Conservation (phyloP, 2,888 invertebrate species). For the Petrophora chlorosata region DNA sequence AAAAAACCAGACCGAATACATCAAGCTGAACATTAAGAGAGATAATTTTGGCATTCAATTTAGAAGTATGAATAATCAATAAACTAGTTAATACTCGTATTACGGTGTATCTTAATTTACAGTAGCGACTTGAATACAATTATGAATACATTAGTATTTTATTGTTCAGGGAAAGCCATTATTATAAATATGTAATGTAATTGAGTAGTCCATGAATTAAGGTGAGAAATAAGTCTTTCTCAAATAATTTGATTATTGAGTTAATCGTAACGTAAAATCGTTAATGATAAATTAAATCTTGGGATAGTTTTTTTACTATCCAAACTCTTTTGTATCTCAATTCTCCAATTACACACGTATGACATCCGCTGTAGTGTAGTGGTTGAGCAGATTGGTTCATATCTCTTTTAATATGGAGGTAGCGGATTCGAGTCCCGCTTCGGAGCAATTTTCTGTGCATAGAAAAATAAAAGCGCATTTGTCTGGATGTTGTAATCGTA, state of each 20-base stretch:
- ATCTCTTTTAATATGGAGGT: too few relatives aligned
- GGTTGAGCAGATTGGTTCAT: too few relatives aligned
- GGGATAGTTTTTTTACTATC: too few relatives aligned
- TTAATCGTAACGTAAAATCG: too few relatives aligned
- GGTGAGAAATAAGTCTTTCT: slow-evolving; percentile 1
- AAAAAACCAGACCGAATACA: slow-evolving; percentile 29
- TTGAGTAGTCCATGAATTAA: slow-evolving; percentile 4
- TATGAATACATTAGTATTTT: slow-evolving; percentile 39
- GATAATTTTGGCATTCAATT: slow-evolving; percentile 50
- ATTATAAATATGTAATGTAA: slow-evolving; percentile 23
- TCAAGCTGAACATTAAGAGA: slow-evolving; percentile 40
- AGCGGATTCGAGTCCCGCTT: too few relatives aligned
- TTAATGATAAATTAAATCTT: too few relatives aligned
- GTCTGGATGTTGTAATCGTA: too few relatives aligned
- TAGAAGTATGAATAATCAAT: slow-evolving; percentile 54
- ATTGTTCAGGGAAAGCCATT: slow-evolving; percentile 20
- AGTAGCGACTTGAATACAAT: slow-evolving; percentile 44
- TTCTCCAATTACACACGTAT: too few relatives aligned
- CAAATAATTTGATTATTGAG: neutral
- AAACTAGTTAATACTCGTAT: slow-evolving; percentile 51
- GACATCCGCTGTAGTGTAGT: too few relatives aligned
- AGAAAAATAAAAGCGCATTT: too few relatives aligned
- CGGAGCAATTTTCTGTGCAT: too few relatives aligned
- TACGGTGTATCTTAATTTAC: slow-evolving; percentile 44
- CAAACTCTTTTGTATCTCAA: too few relatives aligned